Conservation (phyloP, 2,797 vertebrate species). For the Xenopus petersii region DNA sequence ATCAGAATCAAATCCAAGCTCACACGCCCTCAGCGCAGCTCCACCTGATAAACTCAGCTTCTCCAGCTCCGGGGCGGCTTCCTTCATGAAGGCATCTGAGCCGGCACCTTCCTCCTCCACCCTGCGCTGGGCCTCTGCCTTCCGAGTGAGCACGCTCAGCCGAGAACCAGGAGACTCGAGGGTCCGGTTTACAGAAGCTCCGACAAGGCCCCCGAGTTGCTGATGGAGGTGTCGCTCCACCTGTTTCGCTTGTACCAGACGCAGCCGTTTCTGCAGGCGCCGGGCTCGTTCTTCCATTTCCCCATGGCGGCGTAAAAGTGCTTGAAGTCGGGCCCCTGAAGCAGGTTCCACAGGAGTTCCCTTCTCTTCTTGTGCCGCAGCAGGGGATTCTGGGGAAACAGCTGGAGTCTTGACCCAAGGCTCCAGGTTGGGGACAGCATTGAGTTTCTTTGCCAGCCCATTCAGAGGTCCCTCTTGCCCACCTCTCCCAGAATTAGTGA, state of each 20-base stretch:
- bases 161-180: constrained; percentile 68
- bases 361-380: constrained; percentile 63
- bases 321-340: constrained; percentile 81
- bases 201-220: constrained; percentile 90
- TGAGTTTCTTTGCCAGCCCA: constrained; percentile 90
- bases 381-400: constrained; percentile 39
- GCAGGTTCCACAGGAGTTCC: constrained; percentile 61
- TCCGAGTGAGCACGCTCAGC: constrained; percentile 78
- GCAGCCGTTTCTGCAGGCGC: constrained; percentile 90
- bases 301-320: constrained; percentile 78
- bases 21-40: constrained; percentile 81
- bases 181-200: constrained; percentile 71
- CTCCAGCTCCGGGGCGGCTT: constrained; percentile 83
- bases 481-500: constrained; percentile 78
- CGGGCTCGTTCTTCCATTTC: constrained; percentile 87
- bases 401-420: constrained; percentile 57
- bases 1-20: constrained; percentile 92
- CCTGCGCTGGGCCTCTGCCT: constrained; percentile 72
- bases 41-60: constrained; percentile 86
- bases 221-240: constrained; percentile 95
- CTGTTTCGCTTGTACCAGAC: constrained; percentile 96
- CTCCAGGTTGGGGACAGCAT: constrained; percentile 69
- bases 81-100: constrained; percentile 83
- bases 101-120: constrained; percentile 66
- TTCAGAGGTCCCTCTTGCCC: constrained; percentile 86